A percentile compares a stretch with the other conserved stretches of the same genome.
Evolutionary conservation across 1,140 invertebrate species (phyloP).

Genomic region (Euwallacea similis): DNA sequence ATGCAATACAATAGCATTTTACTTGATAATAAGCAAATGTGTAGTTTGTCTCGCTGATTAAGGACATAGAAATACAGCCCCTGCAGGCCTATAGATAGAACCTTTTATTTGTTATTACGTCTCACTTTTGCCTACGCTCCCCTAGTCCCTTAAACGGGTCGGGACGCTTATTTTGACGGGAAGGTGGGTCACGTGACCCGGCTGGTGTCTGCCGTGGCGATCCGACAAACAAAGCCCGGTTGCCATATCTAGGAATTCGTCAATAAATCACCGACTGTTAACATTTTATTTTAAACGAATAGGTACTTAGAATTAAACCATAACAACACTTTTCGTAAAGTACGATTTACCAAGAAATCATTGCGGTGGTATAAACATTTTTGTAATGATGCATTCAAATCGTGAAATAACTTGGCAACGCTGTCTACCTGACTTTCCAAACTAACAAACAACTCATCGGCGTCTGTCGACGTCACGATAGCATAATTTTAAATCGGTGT

Average conservation of each 20-base stretch:
- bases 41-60: no score
- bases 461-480: slow-evolving; percentile 36
- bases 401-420: slow-evolving; percentile 5
- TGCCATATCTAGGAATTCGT: neutral
- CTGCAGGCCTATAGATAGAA: no score
- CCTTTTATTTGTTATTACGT: neutral
- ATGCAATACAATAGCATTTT: no score
- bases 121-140: slow-evolving; percentile 11
- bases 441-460: slow-evolving; percentile 31
- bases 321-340: no score
- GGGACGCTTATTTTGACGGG: slow-evolving; percentile 75
- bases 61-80: no score
- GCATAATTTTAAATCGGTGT: neutral
- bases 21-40: no score
- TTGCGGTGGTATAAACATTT: no score
- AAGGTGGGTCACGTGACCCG: slow-evolving; percentile 66
- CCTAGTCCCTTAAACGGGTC: slow-evolving; percentile 43
- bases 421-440: slow-evolving; percentile 23
- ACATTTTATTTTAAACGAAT: no score
- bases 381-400: no score
- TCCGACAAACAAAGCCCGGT: neutral
- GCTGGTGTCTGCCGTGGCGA: slow-evolving; percentile 42
- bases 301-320: no score
- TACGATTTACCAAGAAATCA: no score
- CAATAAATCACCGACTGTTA: neutral